Percentiles rank a stretch among this genome's conserved stretches.
Evolutionary conservation across 2,888 invertebrate species (phyloP).

Genomic region (Fabriciana adippe): DNA sequence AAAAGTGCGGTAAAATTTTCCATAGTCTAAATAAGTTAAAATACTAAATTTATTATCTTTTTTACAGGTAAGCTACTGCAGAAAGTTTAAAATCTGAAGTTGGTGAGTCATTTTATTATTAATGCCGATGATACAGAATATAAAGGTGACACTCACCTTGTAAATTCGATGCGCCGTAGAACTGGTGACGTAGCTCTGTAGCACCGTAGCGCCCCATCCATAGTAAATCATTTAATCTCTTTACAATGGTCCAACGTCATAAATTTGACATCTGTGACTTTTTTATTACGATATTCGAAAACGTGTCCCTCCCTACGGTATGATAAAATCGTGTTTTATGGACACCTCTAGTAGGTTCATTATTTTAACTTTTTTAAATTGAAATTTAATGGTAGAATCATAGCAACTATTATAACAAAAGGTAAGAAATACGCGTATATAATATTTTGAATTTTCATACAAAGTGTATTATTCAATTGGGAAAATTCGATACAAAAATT

Average conservation of each 20-base stretch:
- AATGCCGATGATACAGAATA: slow-evolving; percentile 41
- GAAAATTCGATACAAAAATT: slow-evolving; percentile 55
- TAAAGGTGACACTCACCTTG: slow-evolving; percentile 45
- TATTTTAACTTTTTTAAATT: slow-evolving; percentile 73
- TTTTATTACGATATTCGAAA: slow-evolving; percentile 81
- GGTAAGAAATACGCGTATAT: slow-evolving; percentile 40
- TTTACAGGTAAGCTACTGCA: slow-evolving; percentile 38
- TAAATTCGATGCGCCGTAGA: slow-evolving; percentile 30
- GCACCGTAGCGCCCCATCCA: slow-evolving; percentile 55
- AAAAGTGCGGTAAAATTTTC: too few relatives aligned
- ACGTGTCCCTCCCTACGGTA: slow-evolving; percentile 77
- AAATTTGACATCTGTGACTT: slow-evolving; percentile 82
- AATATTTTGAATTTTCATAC: slow-evolving; percentile 38
- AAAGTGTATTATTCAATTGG: slow-evolving; percentile 10
- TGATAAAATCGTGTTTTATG: slow-evolving; percentile 81
- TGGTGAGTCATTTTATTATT: slow-evolving; percentile 19
- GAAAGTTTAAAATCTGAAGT: not conserved
- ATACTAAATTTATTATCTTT: slow-evolving; percentile 19
- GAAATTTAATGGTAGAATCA: slow-evolving; percentile 60
- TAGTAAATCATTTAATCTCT: slow-evolving; percentile 82
- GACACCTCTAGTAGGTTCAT: slow-evolving; percentile 71
- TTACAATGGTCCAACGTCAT: slow-evolving; percentile 79
- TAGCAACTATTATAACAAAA: slow-evolving; percentile 38
- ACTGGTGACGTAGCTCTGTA: slow-evolving; percentile 45
- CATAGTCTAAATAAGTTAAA: not conserved